Conservation (phyloP, 1,140 invertebrate genomes). For the Chironomus tepperi region DNA sequence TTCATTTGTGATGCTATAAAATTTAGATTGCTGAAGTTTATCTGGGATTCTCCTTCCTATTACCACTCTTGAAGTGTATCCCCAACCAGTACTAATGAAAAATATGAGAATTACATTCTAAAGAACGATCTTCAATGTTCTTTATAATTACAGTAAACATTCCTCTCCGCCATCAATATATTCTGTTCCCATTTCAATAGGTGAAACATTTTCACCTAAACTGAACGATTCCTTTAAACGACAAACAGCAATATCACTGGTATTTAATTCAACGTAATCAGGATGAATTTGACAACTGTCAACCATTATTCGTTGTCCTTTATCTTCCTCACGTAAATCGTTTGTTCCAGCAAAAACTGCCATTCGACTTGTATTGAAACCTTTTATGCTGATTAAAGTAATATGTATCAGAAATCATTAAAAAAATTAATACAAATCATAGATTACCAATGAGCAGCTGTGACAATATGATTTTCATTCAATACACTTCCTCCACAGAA, state of each 20-base stretch:
- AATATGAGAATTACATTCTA: neutral
- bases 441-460: constrained; percentile 3
- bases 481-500: constrained; percentile 18
- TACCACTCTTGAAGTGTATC: neutral
- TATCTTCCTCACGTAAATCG: neutral
- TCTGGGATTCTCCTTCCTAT: neutral
- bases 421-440: neutral
- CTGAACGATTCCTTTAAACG: neutral
- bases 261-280: constrained; percentile 15
- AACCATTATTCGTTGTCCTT: neutral
- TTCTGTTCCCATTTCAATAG: neutral
- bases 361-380: neutral
- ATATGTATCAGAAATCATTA: neutral
- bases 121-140: neutral
- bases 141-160: neutral
- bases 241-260: constrained; percentile 15
- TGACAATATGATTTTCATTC: constrained; percentile 14
- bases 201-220: neutral
- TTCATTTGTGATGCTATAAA: neutral
- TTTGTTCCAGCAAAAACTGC: constrained; percentile 1
- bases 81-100: neutral
- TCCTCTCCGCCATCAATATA: neutral
- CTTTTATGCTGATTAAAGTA: neutral
- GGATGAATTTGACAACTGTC: neutral
- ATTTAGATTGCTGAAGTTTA: neutral